Percentiles rank a stretch among this genome's conserved stretches.
phyloP scores from a whole-genome alignment of 64 coral and sea anemone species.

The Dendronephthya gigantea region DNA sequence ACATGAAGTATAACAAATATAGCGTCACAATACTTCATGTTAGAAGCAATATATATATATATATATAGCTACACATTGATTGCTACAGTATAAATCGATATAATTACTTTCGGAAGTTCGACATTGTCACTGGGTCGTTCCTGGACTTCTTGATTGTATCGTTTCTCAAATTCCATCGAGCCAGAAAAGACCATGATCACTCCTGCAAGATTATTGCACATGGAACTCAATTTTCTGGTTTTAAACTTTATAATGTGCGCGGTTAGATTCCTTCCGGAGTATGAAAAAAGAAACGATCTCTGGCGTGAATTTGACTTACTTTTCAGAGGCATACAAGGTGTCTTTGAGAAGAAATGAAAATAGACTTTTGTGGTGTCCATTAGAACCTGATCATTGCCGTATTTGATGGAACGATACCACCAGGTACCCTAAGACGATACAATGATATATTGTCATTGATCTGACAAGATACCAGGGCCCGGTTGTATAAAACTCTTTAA shows the following conservation, averaged over 20 bases:
- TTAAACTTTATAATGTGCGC: too few relatives aligned
- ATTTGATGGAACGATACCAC: neutral
- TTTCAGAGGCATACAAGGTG: neutral
- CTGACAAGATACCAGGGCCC: too few relatives aligned
- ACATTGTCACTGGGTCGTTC: conserved; percentile 79
- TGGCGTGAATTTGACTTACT: neutral
- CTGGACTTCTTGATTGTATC: conserved; percentile 79
- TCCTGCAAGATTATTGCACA: conserved; percentile 32
- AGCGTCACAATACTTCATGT: too few relatives aligned
- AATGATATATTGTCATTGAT: too few relatives aligned
- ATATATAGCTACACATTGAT: neutral
- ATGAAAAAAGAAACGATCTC: too few relatives aligned
- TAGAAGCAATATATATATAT: neutral
- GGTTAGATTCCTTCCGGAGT: neutral
- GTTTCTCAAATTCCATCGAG: conserved; percentile 90
- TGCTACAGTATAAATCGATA: neutral
- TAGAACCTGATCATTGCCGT: neutral
- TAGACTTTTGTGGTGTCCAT: neutral
- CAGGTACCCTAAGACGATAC: neutral
- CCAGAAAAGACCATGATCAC: conserved; percentile 84
- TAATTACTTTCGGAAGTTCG: conserved; percentile 65
- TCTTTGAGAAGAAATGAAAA: neutral
- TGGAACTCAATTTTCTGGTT: too few relatives aligned
- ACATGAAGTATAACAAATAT: too few relatives aligned
- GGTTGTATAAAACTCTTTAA: too few relatives aligned